Base-by-base conservation (phyloP, 1,140 invertebrate species). In the Aricia agestis region DNA sequence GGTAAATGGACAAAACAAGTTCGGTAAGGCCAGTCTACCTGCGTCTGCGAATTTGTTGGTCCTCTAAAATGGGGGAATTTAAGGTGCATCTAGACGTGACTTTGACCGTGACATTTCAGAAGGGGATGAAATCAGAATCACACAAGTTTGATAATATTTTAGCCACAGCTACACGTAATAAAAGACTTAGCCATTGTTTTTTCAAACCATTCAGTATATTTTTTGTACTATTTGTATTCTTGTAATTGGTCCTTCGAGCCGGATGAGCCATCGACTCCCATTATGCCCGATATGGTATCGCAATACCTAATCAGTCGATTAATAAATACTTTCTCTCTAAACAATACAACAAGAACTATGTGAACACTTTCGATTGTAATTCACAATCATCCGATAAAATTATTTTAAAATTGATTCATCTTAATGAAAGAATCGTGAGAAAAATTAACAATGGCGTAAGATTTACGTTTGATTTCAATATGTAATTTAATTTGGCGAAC, bases 281-380 rank as follows among this genome's bases (percentile, higher is more conserved):
- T 52, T 13, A 52, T 13, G 10, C 45, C 59, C 59, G 9, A 18
- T 11, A 19, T 25, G 17, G 19, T 63, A 7, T 19, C 59, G 59
- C 18, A 25, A 63, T 19, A 10, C 17, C 59, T 19, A 18, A 18
- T 19, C 18, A 25, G 59, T 25, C 19, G 59, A 63, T 63, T 63
- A 25, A 63, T 63, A 63, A 63, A 63, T 63, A 63, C 59, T 63
- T 63, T 63, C 59, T 19, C 59, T 19, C 11, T 11, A 63, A 19
- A 63, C 59, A 63, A 63, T 63, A 19, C 6, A 19, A 10, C 59
- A 63, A 63, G 59, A 63, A 19, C 18, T 25, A 63, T 63, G 59
- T 63, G 59, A 63, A 63, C 17, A 63, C 59, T 63, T 63, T 63
- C 59, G 18, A 11, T 63, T 19, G 59, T 19, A 19, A 63, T 63